Conservation (phyloP, 1,140 invertebrate genomes). For the Nebria ingens region DNA sequence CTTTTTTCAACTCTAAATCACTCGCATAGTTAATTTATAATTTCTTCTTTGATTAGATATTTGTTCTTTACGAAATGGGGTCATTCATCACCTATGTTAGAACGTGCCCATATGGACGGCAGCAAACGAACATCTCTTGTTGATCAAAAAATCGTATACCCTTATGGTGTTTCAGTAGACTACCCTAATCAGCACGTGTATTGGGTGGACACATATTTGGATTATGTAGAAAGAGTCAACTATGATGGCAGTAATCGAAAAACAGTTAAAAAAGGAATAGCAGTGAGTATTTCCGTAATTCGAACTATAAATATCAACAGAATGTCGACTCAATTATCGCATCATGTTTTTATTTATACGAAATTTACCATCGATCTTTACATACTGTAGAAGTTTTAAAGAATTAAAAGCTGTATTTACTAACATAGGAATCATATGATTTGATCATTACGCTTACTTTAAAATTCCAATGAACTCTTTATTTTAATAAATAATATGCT, state of each 20-base stretch:
- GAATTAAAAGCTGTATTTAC: no score
- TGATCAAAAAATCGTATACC: constrained; percentile 58
- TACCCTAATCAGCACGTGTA: constrained; percentile 61
- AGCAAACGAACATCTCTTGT: constrained; percentile 42
- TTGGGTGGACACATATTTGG: constrained; percentile 69
- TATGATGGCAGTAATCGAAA: constrained; percentile 55
- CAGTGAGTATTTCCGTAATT: constrained; percentile 38
- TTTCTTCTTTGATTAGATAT: constrained; percentile 40
- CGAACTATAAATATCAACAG: no score
- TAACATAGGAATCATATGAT: no score
- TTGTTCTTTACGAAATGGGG: constrained; percentile 74
- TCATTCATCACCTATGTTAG: constrained; percentile 46
- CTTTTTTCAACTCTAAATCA: no score
- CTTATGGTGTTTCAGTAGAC: constrained; percentile 59
- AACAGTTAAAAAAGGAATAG: constrained; percentile 49
- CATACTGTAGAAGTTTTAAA: no score
- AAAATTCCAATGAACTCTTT: no score
- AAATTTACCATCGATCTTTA: no score
- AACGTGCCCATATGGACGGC: constrained; percentile 51
- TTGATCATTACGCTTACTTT: no score
- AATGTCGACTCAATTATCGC: no score
- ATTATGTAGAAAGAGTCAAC: constrained; percentile 59
- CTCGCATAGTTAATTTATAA: no score
- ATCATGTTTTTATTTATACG: no score
- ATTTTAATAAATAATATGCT: no score